Conservation (phyloP, 2,888 invertebrate genomes). For the Lochmaea capreae region DNA sequence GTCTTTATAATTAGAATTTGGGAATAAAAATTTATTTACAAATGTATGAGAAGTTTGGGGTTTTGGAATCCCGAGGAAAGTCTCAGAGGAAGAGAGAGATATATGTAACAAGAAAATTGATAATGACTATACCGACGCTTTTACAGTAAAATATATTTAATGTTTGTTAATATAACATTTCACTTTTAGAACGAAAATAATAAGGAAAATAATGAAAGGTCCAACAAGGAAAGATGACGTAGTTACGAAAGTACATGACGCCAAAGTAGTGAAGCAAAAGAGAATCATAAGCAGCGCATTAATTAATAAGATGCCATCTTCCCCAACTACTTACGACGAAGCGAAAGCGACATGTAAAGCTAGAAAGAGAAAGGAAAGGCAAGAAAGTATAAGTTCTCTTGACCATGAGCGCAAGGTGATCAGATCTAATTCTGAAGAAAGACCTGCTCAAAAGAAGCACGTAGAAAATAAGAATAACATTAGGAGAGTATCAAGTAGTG, state of each 20-base stretch:
- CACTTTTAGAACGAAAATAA: constrained; percentile 39
- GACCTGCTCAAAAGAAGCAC: constrained; percentile 62
- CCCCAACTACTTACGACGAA: constrained; percentile 59
- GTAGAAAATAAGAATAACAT: constrained; percentile 63
- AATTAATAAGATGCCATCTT: constrained; percentile 41
- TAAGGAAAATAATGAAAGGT: constrained; percentile 53
- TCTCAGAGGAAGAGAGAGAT: too few species aligned
- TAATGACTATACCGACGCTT: too few species aligned
- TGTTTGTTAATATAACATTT: background rate
- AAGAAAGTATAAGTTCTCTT: constrained; percentile 71
- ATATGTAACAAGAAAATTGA: too few species aligned
- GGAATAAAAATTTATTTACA: too few species aligned
- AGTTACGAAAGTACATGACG: constrained; percentile 50
- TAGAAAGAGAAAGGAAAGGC: constrained; percentile 74
- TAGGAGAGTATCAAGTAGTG: constrained; percentile 73
- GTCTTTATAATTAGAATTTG: too few species aligned
- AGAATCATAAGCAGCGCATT: constrained; percentile 43
- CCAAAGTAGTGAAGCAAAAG: constrained; percentile 50
- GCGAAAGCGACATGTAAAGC: constrained; percentile 64
- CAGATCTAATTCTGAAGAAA: constrained; percentile 73
- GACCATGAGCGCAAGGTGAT: constrained; percentile 72
- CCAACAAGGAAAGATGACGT: constrained; percentile 54
- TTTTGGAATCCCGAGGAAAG: too few species aligned
- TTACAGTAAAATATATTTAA: too few species aligned
- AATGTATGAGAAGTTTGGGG: too few species aligned